phyloP scores from a whole-genome alignment of 1,140 invertebrate genomes.

The Ostrea denselamellosa region DNA sequence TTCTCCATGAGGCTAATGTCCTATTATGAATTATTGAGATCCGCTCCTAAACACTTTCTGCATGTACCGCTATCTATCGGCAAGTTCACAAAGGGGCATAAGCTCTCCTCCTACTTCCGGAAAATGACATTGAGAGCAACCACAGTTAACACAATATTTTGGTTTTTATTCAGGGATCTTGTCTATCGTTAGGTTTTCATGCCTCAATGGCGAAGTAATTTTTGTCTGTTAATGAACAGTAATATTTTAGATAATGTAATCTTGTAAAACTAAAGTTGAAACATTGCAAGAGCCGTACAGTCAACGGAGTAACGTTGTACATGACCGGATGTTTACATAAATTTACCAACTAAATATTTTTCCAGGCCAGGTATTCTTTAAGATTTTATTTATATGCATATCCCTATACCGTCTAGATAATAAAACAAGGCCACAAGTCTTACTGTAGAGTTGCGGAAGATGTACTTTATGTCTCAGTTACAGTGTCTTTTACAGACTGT shows the following conservation, averaged over 20 bases:
- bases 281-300: neutral
- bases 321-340: conserved; percentile 24
- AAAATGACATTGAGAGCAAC: conserved; percentile 1
- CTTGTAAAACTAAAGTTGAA: neutral
- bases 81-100: neutral
- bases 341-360: neutral
- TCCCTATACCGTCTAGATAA: no score
- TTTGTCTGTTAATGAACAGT: neutral
- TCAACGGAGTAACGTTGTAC: neutral
- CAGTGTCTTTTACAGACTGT: neutral
- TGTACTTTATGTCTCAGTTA: no score
- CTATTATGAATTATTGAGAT: neutral
- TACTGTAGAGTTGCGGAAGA: no score
- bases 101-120: neutral
- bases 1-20: no score
- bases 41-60: neutral
- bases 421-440: no score
- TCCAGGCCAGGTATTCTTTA: neutral
- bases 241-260: neutral
- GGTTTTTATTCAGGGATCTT: conserved; percentile 14
- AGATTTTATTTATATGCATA: no score
- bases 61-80: neutral
- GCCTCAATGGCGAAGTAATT: no score
- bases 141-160: conserved; percentile 7
- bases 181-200: conserved; percentile 15